Evolutionary conservation across 2,113 vertebrate species (phyloP), one percentile per base, ranked within the genome.

Genomic region (Oncorhynchus mykiss): DNA sequence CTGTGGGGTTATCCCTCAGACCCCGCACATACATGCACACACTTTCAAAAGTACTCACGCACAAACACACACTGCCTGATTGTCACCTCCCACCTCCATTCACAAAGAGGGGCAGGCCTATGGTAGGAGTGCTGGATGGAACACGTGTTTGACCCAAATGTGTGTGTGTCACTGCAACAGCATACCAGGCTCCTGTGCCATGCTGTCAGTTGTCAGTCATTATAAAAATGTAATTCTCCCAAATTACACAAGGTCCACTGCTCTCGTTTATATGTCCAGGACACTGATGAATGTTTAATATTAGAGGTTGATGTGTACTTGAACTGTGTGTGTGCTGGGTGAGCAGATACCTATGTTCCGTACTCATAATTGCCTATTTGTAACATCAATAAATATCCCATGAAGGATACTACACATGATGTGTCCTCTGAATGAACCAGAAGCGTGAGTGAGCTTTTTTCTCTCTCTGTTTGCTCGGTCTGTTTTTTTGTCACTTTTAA

Each of bases 401-500:
- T 62, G 59, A n/a, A 62, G 18, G 8, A 62, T 62, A 5, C 16
- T 18, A 54, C 13, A 18, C 16, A 18, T 54, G 39, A 45, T 62
- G n/a, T 62, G 59, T 62, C 59, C n/a, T 62, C 18, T 62, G 39
- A 45, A 11, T 11, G 39, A 45, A 45, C 39, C 39, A 45, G 39
- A 45, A 45, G 39, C 9, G 67, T 69, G 77, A 67, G 65, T 5
- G 24, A 67, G 65, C 59, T 69, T 34, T 72, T 31, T 72, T 73
- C 12, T 57, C 27, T 51, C 45, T 77, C 66, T 60, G 48, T 59
- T 72, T 70, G 49, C 67, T 29, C 29, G 51, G 3, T 18, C 73
- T 67, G 67, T 71, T 49, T 66, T 20, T 79, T 72, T 77, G 86
- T 83, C 83, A 77, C 76, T 76, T 76, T 80, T 89, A 80, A 89